Conservation (phyloP, 2,113 vertebrate species). For the Zapus hudsonius region DNA sequence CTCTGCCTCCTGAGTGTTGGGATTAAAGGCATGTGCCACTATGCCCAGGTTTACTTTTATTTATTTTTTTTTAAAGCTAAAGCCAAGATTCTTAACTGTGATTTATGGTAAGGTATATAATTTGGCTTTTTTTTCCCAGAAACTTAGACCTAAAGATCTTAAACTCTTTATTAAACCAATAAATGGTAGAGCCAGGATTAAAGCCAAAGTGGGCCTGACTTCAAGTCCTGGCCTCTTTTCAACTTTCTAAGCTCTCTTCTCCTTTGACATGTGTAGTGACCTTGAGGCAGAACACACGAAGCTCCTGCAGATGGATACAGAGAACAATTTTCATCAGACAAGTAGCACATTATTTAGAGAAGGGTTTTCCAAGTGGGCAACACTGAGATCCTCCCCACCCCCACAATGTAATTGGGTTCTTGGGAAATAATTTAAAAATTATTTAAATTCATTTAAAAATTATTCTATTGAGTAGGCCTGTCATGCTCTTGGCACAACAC, state of each 20-base stretch:
- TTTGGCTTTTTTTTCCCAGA: conserved; percentile 45
- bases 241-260: background rate
- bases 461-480: background rate
- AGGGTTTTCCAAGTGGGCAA: background rate
- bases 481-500: background rate
- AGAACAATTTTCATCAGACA: conserved; percentile 7
- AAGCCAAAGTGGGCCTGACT: background rate
- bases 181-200: background rate
- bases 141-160: background rate
- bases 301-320: background rate
- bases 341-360: background rate
- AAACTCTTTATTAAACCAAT: background rate
- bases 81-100: background rate
- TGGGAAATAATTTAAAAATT: background rate
- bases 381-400: background rate
- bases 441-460: background rate
- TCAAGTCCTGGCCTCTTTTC: background rate
- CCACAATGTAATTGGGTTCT: background rate
- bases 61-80: background rate
- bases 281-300: background rate
- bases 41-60: too few relatives aligned
- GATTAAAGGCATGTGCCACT: too few relatives aligned
- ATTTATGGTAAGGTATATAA: background rate
- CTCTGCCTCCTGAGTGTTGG: too few relatives aligned
- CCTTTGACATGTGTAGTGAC: background rate